Base-by-base conservation (phyloP, 2,888 invertebrate species). In the Ferdinandea cuprea region DNA sequence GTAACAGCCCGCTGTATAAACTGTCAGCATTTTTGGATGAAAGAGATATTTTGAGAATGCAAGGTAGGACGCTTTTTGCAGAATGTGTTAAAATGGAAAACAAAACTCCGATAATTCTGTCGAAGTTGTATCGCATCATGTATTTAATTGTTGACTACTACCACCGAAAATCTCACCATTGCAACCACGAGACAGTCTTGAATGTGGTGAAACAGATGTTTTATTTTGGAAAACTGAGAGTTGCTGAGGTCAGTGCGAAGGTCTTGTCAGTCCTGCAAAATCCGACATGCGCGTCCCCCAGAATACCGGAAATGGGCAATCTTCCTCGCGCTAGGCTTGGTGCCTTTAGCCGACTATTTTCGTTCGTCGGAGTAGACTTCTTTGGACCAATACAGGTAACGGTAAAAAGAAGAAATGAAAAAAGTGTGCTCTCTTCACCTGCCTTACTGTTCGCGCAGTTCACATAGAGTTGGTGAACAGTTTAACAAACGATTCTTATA, bases 121-220 rank as follows among this genome's bases (percentile, higher is more conserved):
- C 80, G 6, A 81, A 54, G n/a, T n/a, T 11, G 11, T 69, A 81
- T 5, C 44, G 56, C 28, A 61, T 74, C 11, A 71, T 66, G 3
- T 21, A 35, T 7, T 25, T 65, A 0, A 17, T 83, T 15, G 52
- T 72, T 11, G 44, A 81, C 44, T 52, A 66, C 56, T 76, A 76
- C 13, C 79, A 72, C 15, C 61, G 71, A 6, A 65, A 50, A 25
- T 80, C 48, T 8, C 61, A 72, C 13, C 76, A 85, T 19, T 76
- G 63, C 25, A 52, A 68, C 13, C 68, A 80, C n/a, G 65, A 85
- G 44, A 85, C 85, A 0, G 54, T 65, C 11, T 19, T 81, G 2
- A 81, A 81, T 25, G 74, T 74, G 35, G 66, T 81, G 3, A 35
- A 32, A 11, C 63, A 71, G 42, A 21, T 37, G 13, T 76, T n/a